Evolutionary conservation across 2,888 invertebrate species (phyloP).

Genomic region (Frankliniella fusca): DNA sequence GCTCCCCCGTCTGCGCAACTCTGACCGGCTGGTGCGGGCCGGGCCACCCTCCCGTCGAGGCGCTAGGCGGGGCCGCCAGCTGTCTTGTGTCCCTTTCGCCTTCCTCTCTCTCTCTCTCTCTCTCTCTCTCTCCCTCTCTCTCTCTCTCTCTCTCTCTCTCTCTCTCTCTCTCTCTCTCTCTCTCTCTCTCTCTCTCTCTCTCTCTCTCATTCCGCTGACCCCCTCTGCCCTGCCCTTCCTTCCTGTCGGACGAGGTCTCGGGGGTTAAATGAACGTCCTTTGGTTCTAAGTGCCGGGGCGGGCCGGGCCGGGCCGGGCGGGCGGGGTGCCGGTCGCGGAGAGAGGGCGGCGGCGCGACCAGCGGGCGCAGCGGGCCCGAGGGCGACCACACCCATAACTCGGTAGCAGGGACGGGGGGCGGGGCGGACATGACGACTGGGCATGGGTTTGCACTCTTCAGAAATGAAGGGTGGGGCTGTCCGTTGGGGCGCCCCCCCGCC

Average conservation of each 20-base stretch:
- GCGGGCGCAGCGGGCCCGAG: background rate
- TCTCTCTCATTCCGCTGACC: background rate
- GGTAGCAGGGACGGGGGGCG: background rate
- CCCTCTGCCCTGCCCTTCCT: background rate
- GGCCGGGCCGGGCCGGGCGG: background rate
- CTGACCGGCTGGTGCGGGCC: too few species aligned
- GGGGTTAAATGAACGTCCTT: slow-evolving; percentile 9
- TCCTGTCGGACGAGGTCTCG: background rate
- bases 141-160: background rate
- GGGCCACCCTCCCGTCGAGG: too few species aligned
- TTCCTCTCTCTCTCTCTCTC: background rate
- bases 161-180: slow-evolving; percentile 30
- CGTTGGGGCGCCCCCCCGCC: background rate
- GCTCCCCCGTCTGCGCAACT: too few species aligned
- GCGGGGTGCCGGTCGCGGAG: background rate
- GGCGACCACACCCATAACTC: background rate
- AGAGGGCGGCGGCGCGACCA: too few species aligned
- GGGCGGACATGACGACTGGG: slow-evolving; percentile 7
- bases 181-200: slow-evolving; percentile 29
- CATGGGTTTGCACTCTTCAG: slow-evolving; percentile 24
- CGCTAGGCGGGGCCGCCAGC: too few species aligned
- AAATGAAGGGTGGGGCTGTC: slow-evolving; percentile 15
- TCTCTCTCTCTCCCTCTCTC: background rate
- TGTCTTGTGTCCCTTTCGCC: too few species aligned
- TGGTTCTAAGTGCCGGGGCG: background rate